These are phyloP conservation scores for Camponotus floridanus DNA, from an alignment of 1,140 invertebrate genomes.

Conservation along the genomic window DNA sequence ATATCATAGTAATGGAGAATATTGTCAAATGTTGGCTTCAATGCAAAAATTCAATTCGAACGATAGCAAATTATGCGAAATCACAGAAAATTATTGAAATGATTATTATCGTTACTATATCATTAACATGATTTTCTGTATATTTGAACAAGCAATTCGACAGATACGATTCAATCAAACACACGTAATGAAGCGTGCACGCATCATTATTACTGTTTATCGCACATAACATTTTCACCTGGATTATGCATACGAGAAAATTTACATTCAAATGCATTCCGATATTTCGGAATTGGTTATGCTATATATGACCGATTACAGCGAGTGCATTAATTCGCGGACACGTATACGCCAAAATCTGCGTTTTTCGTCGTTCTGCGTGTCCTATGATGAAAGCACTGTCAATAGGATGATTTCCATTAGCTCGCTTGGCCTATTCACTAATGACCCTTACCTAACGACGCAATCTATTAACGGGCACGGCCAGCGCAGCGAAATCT, in stretches of 20 bases:
- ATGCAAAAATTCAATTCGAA: neutral
- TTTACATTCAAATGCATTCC: constrained; percentile 49
- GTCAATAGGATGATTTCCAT: constrained; percentile 37
- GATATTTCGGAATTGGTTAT: constrained; percentile 43
- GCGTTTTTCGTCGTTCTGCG: neutral
- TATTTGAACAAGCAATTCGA: constrained; percentile 45
- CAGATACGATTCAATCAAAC: constrained; percentile 35
- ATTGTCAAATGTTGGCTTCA: neutral
- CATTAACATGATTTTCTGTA: constrained; percentile 13
- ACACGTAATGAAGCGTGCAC: constrained; percentile 34
- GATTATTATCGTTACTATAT: constrained; percentile 44
- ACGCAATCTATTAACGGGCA: constrained; percentile 40
- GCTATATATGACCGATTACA: constrained; percentile 27
- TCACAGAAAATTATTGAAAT: constrained; percentile 14
- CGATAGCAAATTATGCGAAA: constrained; percentile 15
- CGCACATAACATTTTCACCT: constrained; percentile 12
- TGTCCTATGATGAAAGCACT: neutral
- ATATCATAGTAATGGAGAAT: neutral
- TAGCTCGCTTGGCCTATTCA: constrained; percentile 31
- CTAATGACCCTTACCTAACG: constrained; percentile 40
- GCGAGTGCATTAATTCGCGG: constrained; percentile 8
- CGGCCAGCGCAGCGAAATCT: constrained; percentile 16
- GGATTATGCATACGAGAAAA: constrained; percentile 38
- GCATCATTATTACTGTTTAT: constrained; percentile 35
- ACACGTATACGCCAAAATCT: neutral